These are phyloP conservation scores for Cassiopea xamachana DNA, from an alignment of 30 jellyfish, hydroid and myxozoan genomes.

Conservation along the genomic window DNA sequence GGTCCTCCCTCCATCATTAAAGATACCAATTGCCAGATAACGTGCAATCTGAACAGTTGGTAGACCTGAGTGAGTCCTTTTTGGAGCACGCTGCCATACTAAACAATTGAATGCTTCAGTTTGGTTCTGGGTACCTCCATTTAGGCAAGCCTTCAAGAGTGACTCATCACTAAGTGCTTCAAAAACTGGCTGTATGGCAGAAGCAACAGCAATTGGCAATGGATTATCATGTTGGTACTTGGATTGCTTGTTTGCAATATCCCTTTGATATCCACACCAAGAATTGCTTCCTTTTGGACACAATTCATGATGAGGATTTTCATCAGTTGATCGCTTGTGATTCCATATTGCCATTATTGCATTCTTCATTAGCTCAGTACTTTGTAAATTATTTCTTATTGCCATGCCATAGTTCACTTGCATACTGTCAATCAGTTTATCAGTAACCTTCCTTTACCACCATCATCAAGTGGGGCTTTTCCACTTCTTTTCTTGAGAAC, in stretches of 20 bases:
- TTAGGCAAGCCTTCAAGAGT: too few relatives aligned
- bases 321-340: neutral
- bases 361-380: neutral
- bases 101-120: conserved; percentile 9
- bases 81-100: too few relatives aligned
- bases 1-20: too few relatives aligned
- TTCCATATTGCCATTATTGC: neutral
- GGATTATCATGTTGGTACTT: neutral
- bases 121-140: neutral
- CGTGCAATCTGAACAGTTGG: too few relatives aligned
- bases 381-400: neutral
- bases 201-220: neutral
- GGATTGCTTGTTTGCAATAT: neutral
- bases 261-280: neutral
- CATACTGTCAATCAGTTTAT: neutral
- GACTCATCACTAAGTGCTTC: too few relatives aligned
- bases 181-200: too few relatives aligned
- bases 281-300: neutral
- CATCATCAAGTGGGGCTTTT: neutral
- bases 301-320: neutral
- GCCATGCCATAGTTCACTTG: conserved; percentile 28
- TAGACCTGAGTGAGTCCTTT: neutral
- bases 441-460: neutral
- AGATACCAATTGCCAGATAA: too few relatives aligned
- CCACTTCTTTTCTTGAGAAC: neutral